These are phyloP conservation scores for Byasa hedistus DNA, from an alignment of 2,888 invertebrate species.

Conservation along the genomic window DNA sequence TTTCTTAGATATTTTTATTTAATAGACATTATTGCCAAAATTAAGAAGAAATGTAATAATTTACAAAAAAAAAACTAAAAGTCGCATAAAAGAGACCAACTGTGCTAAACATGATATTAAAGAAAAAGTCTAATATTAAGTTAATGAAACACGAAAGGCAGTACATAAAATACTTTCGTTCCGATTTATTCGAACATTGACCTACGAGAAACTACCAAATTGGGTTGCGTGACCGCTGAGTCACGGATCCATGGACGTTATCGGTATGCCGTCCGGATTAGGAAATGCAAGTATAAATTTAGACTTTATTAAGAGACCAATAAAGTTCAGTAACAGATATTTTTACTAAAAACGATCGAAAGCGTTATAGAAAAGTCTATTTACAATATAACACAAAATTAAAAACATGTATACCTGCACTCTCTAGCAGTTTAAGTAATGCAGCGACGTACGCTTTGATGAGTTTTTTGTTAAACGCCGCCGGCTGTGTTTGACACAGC, in stretches of 20 bases:
- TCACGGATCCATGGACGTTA: constrained; percentile 17
- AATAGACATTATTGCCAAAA: too few species aligned
- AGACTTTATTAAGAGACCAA: background rate
- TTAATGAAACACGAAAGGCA: constrained; percentile 6
- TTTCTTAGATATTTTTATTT: too few species aligned
- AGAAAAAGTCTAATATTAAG: background rate
- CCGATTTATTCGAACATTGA: constrained; percentile 16
- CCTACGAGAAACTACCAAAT: constrained; percentile 13
- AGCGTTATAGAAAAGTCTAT: background rate
- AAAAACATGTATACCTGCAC: constrained; percentile 79
- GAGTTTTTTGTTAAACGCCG: constrained; percentile 92
- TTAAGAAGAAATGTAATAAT: too few species aligned
- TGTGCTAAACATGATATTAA: background rate
- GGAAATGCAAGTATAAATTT: constrained; percentile 2
- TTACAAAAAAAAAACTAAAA: background rate
- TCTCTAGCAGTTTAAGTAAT: constrained; percentile 88
- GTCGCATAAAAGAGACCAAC: background rate
- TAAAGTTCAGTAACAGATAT: background rate
- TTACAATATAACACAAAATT: background rate
- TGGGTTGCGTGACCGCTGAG: constrained; percentile 25
- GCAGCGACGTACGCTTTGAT: constrained; percentile 89
- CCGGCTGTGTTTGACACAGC: constrained; percentile 89
- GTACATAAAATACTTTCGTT: constrained; percentile 17
- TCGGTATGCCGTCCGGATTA: background rate
- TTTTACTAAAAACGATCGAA: background rate